phyloP scores from a whole-genome alignment of 2,888 invertebrate genomes.

The Parthenolecanium corni region DNA sequence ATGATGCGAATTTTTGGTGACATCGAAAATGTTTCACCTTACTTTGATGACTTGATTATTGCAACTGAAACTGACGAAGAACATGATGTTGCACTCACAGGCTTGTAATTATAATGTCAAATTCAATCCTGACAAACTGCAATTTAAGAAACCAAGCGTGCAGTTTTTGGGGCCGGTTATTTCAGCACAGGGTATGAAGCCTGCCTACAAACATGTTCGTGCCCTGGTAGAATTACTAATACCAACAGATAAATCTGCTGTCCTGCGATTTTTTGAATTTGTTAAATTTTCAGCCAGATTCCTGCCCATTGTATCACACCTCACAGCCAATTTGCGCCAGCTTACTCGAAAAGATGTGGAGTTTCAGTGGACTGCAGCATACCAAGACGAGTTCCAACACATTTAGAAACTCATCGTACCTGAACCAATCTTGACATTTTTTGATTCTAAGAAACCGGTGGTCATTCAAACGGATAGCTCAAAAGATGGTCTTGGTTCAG shows the following conservation, averaged over 20 bases:
- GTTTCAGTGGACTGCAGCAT: slow-evolving; percentile 26
- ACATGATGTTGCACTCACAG: slow-evolving; percentile 29
- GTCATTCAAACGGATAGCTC: slow-evolving; percentile 13
- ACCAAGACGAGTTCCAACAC: slow-evolving; percentile 17
- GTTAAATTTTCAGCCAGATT: slow-evolving; percentile 30
- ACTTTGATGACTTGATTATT: slow-evolving; percentile 21
- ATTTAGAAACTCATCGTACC: slow-evolving; percentile 29
- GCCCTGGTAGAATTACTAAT: no score
- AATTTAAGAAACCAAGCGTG: slow-evolving; percentile 25
- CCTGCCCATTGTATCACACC: slow-evolving; percentile 30
- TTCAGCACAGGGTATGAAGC: slow-evolving; percentile 18
- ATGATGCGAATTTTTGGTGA: slow-evolving; percentile 2
- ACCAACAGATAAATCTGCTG: no score
- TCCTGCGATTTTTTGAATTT: no score
- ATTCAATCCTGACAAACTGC: slow-evolving; percentile 30
- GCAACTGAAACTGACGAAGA: slow-evolving; percentile 13
- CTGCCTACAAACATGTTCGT: slow-evolving; percentile 8
- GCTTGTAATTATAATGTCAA: slow-evolving; percentile 29
- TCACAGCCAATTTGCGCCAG: slow-evolving; percentile 30
- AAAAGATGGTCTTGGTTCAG: slow-evolving; percentile 19
- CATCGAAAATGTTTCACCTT: neutral
- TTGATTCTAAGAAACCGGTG: slow-evolving; percentile 12
- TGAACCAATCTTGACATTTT: slow-evolving; percentile 30
- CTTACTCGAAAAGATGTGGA: slow-evolving; percentile 27
- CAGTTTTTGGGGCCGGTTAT: slow-evolving; percentile 28